phyloP scores from a whole-genome alignment of 2,797 vertebrate genomes.

The Otolemur crassicaudatus region DNA sequence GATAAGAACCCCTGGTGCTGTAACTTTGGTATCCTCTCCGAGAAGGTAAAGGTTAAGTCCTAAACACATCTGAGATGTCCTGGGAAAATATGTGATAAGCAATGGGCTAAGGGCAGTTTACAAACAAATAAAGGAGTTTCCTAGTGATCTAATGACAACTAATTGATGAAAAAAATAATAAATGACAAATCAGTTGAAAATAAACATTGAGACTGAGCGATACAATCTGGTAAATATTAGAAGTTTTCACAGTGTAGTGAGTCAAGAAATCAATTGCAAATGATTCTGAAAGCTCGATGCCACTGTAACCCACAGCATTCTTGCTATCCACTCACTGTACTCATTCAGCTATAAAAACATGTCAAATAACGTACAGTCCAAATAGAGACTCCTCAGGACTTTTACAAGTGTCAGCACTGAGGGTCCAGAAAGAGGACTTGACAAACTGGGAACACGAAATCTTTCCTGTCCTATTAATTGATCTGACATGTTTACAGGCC shows the following conservation, averaged over 20 bases:
- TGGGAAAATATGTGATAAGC: not conserved
- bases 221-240: not conserved
- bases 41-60: not conserved
- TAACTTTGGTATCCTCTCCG: not conserved
- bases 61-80: not conserved
- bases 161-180: not conserved
- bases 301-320: not conserved
- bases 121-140: not conserved
- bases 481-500: not conserved
- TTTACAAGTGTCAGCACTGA: not conserved
- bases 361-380: not conserved
- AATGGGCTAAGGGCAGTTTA: not conserved
- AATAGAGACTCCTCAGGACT: not conserved
- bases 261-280: not conserved
- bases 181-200: not conserved
- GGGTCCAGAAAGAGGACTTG: not conserved
- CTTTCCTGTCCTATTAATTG: not conserved
- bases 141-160: not conserved
- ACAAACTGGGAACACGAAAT: not conserved
- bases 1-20: not conserved
- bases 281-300: not conserved
- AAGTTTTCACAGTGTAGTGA: not conserved
- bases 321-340: not conserved
- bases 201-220: not conserved
- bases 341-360: not conserved